Evolutionary conservation across 2,113 vertebrate genomes (phyloP).

Genomic region (Ceyx cyanopectus): DNA sequence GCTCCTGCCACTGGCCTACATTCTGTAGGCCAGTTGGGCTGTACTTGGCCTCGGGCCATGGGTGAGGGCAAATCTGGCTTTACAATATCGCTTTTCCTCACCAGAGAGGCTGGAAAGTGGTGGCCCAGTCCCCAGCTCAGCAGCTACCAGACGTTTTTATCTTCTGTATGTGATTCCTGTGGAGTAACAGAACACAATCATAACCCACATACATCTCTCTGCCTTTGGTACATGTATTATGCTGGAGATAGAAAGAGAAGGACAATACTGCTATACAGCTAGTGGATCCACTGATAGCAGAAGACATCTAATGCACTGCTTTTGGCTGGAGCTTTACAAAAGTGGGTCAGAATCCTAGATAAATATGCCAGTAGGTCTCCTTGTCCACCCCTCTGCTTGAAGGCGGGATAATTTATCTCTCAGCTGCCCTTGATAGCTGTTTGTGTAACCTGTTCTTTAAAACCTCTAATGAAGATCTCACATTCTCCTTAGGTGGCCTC

Average conservation of each 20-base stretch:
- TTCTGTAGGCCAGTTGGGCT: background rate
- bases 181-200: background rate
- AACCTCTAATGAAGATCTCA: background rate
- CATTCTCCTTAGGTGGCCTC: background rate
- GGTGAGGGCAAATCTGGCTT: background rate
- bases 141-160: background rate
- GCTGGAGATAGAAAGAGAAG: background rate
- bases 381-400: background rate
- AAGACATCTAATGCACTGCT: background rate
- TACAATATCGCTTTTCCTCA: background rate
- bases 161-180: background rate
- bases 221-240: background rate
- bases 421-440: background rate
- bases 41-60: background rate
- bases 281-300: background rate
- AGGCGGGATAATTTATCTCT: background rate
- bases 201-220: background rate
- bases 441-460: slow-evolving; percentile 1
- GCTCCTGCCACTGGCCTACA: background rate
- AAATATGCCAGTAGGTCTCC: background rate
- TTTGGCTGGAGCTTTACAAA: background rate
- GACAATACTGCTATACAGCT: background rate
- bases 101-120: background rate
- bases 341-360: background rate
- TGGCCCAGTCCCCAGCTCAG: background rate